phyloP scores from a whole-genome alignment of 2,113 vertebrate genomes.

The Anarrhichthys ocellatus region DNA sequence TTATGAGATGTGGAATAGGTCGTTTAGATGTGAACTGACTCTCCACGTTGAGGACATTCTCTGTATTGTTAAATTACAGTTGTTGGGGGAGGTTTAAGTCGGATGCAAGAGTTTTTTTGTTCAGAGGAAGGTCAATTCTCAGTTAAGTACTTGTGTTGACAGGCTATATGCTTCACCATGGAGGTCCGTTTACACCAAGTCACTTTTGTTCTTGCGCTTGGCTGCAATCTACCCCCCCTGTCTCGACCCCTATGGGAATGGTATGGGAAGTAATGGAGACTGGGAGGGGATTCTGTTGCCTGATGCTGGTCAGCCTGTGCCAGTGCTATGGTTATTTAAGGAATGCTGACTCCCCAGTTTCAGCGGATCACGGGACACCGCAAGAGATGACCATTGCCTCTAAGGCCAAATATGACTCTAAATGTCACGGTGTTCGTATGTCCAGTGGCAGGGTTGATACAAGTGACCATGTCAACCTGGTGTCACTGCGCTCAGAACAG shows the following conservation, averaged over 20 bases:
- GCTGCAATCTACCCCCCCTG: background rate
- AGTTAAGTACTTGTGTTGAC: constrained; percentile 3
- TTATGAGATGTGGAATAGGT: background rate
- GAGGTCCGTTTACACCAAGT: constrained; percentile 42
- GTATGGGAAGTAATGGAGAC: constrained; percentile 59
- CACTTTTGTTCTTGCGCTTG: constrained; percentile 27
- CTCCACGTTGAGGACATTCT: background rate
- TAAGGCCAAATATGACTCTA: constrained; percentile 77
- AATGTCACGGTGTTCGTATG: constrained; percentile 74
- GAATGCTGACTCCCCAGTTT: constrained; percentile 78
- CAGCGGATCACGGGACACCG: constrained; percentile 63
- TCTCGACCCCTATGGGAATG: constrained; percentile 43
- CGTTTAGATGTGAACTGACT: background rate
- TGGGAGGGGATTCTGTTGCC: constrained; percentile 57
- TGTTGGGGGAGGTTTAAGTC: too few relatives aligned
- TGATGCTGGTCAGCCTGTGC: constrained; percentile 58
- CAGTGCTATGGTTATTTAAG: constrained; percentile 77
- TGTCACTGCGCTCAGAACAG: constrained; percentile 35
- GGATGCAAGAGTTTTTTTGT: background rate
- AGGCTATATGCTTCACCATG: constrained; percentile 15
- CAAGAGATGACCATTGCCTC: constrained; percentile 68
- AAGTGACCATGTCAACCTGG: constrained; percentile 53
- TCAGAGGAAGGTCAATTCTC: background rate
- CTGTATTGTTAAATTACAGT: background rate
- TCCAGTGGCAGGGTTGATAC: constrained; percentile 43